Percentiles rank a stretch among this genome's conserved stretches.
These are phyloP conservation scores for Rhysida immarginata DNA, from an alignment of 1,140 invertebrate genomes.

Conservation along the genomic window DNA sequence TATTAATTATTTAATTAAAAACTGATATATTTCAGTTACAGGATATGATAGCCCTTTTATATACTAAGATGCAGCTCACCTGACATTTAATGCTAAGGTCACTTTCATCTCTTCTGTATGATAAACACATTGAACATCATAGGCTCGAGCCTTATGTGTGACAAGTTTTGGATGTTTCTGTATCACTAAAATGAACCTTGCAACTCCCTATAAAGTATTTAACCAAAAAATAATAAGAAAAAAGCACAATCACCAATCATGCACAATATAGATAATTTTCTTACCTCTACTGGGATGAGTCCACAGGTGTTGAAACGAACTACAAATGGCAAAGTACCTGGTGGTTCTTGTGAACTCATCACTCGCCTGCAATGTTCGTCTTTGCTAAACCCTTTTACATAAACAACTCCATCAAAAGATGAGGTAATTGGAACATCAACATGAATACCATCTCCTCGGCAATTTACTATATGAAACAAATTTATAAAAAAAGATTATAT, in stretches of 20 bases:
- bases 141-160: constrained; percentile 86
- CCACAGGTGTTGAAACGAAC: constrained; percentile 83
- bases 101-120: constrained; percentile 87
- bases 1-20: too few species aligned
- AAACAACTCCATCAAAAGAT: constrained; percentile 70
- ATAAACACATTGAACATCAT: constrained; percentile 87
- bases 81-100: constrained; percentile 82
- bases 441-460: constrained; percentile 77
- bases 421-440: constrained; percentile 64
- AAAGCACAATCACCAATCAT: constrained; percentile 57
- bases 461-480: constrained; percentile 56
- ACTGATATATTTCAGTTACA: too few species aligned
- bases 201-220: constrained; percentile 62
- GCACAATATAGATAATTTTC: neutral
- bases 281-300: constrained; percentile 74
- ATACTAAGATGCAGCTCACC: constrained; percentile 10
- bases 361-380: constrained; percentile 71
- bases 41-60: too few species aligned
- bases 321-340: constrained; percentile 65
- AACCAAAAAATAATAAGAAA: constrained; percentile 9
- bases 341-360: constrained; percentile 48
- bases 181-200: constrained; percentile 80
- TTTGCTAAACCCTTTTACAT: constrained; percentile 87
- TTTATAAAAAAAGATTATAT: neutral
- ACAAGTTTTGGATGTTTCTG: constrained; percentile 89